phyloP scores from a whole-genome alignment of 2,113 vertebrate genomes.

The Naja naja region DNA sequence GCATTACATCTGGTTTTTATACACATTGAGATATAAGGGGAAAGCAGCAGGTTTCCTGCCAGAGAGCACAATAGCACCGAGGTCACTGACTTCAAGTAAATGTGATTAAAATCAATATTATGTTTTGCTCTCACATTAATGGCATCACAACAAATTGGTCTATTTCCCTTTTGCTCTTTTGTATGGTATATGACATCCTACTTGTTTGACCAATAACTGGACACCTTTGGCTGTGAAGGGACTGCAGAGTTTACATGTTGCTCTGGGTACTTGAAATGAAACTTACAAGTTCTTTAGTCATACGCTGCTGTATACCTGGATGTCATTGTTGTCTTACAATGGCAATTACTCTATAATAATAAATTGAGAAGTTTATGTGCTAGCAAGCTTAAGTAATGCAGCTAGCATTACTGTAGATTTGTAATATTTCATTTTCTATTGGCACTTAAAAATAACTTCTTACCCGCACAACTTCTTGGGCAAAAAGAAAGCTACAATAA shows the following conservation, averaged over 20 bases:
- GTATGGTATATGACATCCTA: not conserved
- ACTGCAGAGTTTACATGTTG: not conserved
- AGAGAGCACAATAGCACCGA: not conserved
- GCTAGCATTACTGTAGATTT: not conserved
- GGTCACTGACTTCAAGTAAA: not conserved
- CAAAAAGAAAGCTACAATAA: slow-evolving; percentile 30
- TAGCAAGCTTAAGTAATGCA: not conserved
- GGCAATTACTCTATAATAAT: not conserved
- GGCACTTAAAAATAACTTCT: not conserved
- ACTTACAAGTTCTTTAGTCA: not conserved
- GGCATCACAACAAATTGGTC: not conserved
- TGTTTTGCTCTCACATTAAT: not conserved
- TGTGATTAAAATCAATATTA: not conserved
- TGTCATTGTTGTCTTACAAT: not conserved
- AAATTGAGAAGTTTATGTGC: not conserved
- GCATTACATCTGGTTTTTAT: not conserved
- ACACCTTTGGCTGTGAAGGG: not conserved
- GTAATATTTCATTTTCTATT: not conserved
- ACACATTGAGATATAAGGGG: not conserved
- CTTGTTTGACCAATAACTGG: not conserved
- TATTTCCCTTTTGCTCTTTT: not conserved
- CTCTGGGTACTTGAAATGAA: not conserved
- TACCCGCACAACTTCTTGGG: not conserved
- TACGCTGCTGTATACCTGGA: not conserved
- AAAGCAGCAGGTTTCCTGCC: not conserved